Base-by-base conservation (phyloP, 2,888 invertebrate genomes). In the Pammene fasciana region DNA sequence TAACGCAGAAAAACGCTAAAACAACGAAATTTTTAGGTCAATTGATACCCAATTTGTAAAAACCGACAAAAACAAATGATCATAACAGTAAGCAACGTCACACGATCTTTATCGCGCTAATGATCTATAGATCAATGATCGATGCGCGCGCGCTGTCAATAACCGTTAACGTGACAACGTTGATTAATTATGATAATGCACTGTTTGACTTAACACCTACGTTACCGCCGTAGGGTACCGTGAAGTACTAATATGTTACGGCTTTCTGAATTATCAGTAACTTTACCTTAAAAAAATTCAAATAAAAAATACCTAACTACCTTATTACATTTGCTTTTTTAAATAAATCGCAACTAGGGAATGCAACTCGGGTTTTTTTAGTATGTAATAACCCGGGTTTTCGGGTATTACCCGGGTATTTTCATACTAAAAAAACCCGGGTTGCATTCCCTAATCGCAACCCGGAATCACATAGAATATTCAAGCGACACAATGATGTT, bases 151-250 rank as follows among this genome's bases (percentile, higher is more conserved):
- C 56, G 59, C 60, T 62, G 72, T 61, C 72, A 70, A 57, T 70
- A 57, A 72, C 72, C 72, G 72, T 72, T 72, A 72, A 62, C 50
- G 70, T 65, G 72, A 70, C 72, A 70, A 59, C 65, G 62, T 72
- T 70, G 68, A 72, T 70, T 72, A 62, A 72, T 72, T 70, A 70
- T 66, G 68, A 38, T 71, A 70, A 54, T 70, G 54, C 18, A 59
- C 59, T 65, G 65, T 70, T 65, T 41, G 65, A 41, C 54, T 65
- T 70, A 46, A 65, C 68, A 68, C 68, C 46, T 43, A 16, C n/a
- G 10, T 55, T 48, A 34, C n/a, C 16, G 36, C 9, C 43, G 14
- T 60, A 57, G 65, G 54, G 60, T 55, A 60, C 65, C 54, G 41
- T 65, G 13, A 36, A 4, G 26, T 26, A 26, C 26, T 26, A 3